Evolutionary conservation across 2,888 invertebrate species (phyloP).

Genomic region (Minunthozetes semirufus): DNA sequence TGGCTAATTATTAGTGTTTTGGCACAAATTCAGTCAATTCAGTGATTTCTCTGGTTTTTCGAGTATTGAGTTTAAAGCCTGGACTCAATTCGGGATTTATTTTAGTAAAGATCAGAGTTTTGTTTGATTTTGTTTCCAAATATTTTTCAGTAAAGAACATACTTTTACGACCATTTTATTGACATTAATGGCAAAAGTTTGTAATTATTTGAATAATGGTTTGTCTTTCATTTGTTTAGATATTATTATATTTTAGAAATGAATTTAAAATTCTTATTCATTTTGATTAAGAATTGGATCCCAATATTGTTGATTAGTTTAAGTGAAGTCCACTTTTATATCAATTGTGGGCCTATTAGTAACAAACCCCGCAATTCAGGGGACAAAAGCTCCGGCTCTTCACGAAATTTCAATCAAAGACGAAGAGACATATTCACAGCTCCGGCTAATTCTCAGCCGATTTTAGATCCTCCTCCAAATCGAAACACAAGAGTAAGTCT

Average conservation of each 20-base stretch:
- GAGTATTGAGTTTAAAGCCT: not conserved
- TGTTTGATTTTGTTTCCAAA: not conserved
- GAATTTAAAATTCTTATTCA: not conserved
- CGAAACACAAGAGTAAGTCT: not conserved
- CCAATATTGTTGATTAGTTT: not conserved
- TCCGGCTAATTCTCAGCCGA: not conserved
- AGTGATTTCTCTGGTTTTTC: not conserved
- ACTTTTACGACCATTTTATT: no score
- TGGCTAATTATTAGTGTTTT: not conserved
- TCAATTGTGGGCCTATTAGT: slow-evolving; percentile 8
- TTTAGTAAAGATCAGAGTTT: not conserved
- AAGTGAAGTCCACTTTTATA: not conserved
- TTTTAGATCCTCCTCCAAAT: not conserved
- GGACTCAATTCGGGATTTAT: not conserved
- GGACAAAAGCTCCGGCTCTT: not conserved
- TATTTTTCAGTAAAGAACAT: not conserved
- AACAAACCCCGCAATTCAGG: not conserved
- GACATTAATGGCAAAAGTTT: no score
- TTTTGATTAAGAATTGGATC: not conserved
- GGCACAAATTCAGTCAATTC: not conserved
- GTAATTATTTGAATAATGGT: no score
- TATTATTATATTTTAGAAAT: not conserved
- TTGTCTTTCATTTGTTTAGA: no score
- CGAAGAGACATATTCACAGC: not conserved
- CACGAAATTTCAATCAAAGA: not conserved